Evolutionary conservation across 2,888 invertebrate genomes (phyloP).

Genomic region (Mesorhabditis spiculigera): DNA sequence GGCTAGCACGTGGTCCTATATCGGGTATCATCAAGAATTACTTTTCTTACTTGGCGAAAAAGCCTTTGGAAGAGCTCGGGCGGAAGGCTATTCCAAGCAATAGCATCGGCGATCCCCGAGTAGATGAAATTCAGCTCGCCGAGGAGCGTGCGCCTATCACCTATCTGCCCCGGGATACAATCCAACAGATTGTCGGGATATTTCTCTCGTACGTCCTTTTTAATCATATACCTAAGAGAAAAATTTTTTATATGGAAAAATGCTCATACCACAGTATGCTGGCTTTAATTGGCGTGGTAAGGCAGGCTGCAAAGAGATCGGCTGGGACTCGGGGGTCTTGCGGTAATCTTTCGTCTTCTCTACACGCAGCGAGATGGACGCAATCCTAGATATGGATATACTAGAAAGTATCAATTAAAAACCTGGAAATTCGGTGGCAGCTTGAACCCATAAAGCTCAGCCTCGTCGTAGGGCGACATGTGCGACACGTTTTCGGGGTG

Average conservation of each 20-base stretch:
- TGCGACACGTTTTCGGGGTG: background rate
- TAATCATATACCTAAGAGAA: constrained; percentile 28
- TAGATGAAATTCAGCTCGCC: constrained; percentile 99
- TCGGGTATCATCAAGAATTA: background rate
- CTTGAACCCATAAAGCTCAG: background rate
- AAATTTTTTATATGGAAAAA: background rate
- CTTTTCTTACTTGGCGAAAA: constrained; percentile 68
- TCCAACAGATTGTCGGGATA: constrained; percentile 49
- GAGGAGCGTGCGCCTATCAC: constrained; percentile 78
- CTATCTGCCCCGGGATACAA: constrained; percentile 89
- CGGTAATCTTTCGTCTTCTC: constrained; percentile 85
- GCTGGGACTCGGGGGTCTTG: constrained; percentile 96
- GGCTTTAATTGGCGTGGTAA: constrained; percentile 93
- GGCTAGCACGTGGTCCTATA: constrained; percentile 92
- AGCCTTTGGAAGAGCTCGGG: constrained; percentile 87
- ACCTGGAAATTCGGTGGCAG: background rate
- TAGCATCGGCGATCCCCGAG: constrained; percentile 98
- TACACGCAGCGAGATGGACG: constrained; percentile 93
- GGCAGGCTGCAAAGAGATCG: constrained; percentile 91
- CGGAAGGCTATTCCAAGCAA: constrained; percentile 95
- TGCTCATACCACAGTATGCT: constrained; percentile 46
- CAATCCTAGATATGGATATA: constrained; percentile 64
- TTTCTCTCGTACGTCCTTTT: constrained; percentile 33
- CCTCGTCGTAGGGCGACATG: background rate
- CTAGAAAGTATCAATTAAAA: constrained; percentile 1